Base-by-base conservation (phyloP, 2,888 invertebrate genomes). In the Syrista parreyssii region DNA sequence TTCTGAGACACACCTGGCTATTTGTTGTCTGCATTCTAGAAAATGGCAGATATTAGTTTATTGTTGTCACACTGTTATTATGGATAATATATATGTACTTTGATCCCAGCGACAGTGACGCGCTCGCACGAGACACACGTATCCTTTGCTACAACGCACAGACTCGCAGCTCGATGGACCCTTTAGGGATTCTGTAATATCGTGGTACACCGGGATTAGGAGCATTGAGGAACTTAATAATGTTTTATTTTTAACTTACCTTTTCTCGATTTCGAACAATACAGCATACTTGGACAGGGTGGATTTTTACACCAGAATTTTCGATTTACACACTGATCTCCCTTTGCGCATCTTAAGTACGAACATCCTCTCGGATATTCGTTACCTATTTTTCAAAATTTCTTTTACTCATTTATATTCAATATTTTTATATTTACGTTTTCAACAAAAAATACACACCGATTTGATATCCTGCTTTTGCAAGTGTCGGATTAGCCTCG, bases 211-310 rank as follows among this genome's bases (percentile, higher is more conserved):
- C 23, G 6, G 15, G 34, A 73, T 30, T 36, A 23, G 31, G 31
- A 34, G 12, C 1, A 73, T 33, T 30, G 23, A 11, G 68, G n/a
- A n/a, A 3, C 32, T n/a, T 15, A 9, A 55, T 36, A 12, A 69
- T 23, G 1, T 23, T 6, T 55, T 55, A 23, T 9, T 55, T 55
- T 1, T 4, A 23, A 33, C 33, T 81, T 73, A 89, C 89, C 89
- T 84, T 76, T 85, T 74, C 79, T 81, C 1, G 87, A 84, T 79
- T 81, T 88, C 3, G 89, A 84, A 72, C 89, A 89, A 30, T 87
- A 89, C 6, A 86, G 75, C 90, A 90, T 89, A 23, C 78, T 82
- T 2, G 89, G 89, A 78, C 89, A 89, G 0, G 88, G 86, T 69
- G 85, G 82, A 75, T 83, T 77, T 74, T 83, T 83, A 78, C 89